Base-by-base conservation (phyloP, 2,888 invertebrate genomes). In the Gymnoscelis rufifasciata region DNA sequence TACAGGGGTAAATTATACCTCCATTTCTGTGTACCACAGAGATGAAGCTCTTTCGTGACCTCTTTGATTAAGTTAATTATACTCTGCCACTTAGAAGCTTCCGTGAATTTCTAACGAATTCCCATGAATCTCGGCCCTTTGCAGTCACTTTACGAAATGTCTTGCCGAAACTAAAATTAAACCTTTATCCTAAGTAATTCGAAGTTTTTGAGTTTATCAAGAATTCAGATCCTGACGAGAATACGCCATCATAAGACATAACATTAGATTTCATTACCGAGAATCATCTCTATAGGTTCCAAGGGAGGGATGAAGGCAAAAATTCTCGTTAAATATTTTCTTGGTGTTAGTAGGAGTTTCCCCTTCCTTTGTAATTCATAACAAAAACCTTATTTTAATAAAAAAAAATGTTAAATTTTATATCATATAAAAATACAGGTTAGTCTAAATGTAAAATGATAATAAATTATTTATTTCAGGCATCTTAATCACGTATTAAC, bases 211-310 rank as follows among this genome's bases (percentile, higher is more conserved):
- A 37, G 40, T 38, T 49, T 38, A 49, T 49, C 44, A 49, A 42
- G 40, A 38, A 49, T 45, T 49, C 49, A 45, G 41, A 42, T 31
- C 33, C 23, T 43, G 33, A 30, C 28, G 41, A 44, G 44, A 41
- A 41, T 33, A 38, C 48, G 35, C 39, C 41, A 49, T 45, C 26
- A 35, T 33, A 45, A 45, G 33, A 45, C 41, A 49, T 45, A 49
- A 42, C 44, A 41, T 45, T 49, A 41, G 49, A 42, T 49, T 49
- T 45, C 44, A 49, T 38, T 45, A 45, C 49, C 26, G 29, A 38
- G 37, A 49, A 49, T 49, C 41, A 49, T 49, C 38, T 24, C 41
- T 13, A 41, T 42, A 11, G 49, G 41, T 42, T 45, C 13, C 29
- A 26, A 33, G 49, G 49, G 49, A 49, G 44, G 27, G 24, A 40